Percentiles rank a stretch among this genome's conserved stretches.
Conservation (phyloP, 2,113 vertebrate species). For the Hipposideros armiger region DNA sequence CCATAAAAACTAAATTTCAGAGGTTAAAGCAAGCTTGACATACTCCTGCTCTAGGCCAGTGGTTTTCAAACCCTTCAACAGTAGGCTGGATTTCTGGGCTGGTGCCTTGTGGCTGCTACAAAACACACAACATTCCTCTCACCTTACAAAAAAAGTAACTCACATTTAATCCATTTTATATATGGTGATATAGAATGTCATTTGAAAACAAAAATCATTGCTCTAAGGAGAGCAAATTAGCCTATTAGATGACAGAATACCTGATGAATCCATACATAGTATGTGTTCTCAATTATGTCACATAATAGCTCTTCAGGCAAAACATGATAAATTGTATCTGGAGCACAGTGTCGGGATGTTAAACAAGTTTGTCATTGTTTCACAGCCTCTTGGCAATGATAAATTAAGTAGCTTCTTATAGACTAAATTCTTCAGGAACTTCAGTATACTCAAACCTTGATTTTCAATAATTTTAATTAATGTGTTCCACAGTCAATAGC, state of each 20-base stretch:
- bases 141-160: constrained; percentile 47
- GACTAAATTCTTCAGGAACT: constrained; percentile 54
- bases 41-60: background rate
- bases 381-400: constrained; percentile 61
- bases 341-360: constrained; percentile 56
- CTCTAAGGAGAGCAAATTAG: constrained; percentile 42
- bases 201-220: constrained; percentile 62
- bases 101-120: background rate
- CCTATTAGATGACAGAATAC: constrained; percentile 47
- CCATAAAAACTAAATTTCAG: constrained; percentile 36
- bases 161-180: constrained; percentile 53
- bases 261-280: constrained; percentile 34
- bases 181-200: constrained; percentile 33
- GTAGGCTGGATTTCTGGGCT: background rate
- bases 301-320: constrained; percentile 57
- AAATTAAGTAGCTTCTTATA: constrained; percentile 72
- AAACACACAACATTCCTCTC: background rate
- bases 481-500: constrained; percentile 66
- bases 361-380: constrained; percentile 73
- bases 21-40: background rate
- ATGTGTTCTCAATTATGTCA: constrained; percentile 67
- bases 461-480: constrained; percentile 77
- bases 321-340: constrained; percentile 63
- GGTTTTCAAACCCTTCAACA: constrained; percentile 34
- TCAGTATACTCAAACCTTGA: constrained; percentile 58